These are phyloP conservation scores for Mechanitis messenoides DNA, from an alignment of 2,888 invertebrate genomes.

Conservation along the genomic window DNA sequence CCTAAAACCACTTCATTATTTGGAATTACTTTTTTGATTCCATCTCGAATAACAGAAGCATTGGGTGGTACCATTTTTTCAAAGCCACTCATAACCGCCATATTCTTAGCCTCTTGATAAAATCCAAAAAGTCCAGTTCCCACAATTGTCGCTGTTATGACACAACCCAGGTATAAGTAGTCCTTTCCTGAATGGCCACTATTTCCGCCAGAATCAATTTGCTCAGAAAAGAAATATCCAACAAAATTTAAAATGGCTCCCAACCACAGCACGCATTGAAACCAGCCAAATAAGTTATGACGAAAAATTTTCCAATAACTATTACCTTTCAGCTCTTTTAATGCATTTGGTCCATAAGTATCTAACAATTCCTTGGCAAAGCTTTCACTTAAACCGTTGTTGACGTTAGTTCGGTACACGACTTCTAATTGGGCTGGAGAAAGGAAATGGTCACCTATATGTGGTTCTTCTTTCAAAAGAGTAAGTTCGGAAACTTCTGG, in stretches of 20 bases:
- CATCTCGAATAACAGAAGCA: slow-evolving; percentile 83
- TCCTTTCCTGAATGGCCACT: slow-evolving; percentile 49
- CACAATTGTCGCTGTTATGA: slow-evolving; percentile 56
- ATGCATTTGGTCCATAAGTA: slow-evolving; percentile 77
- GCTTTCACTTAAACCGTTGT: slow-evolving; percentile 70
- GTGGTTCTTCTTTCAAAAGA: slow-evolving; percentile 55
- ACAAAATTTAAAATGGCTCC: slow-evolving; percentile 79
- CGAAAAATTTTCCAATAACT: slow-evolving; percentile 80
- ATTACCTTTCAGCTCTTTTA: slow-evolving; percentile 76
- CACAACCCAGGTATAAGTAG: slow-evolving; percentile 62
- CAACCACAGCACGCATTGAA: slow-evolving; percentile 82
- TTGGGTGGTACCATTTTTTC: slow-evolving; percentile 85
- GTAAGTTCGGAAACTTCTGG: slow-evolving; percentile 42
- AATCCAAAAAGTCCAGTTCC: slow-evolving; percentile 76
- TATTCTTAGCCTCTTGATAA: slow-evolving; percentile 80
- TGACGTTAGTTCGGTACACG: slow-evolving; percentile 63
- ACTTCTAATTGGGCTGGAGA: slow-evolving; percentile 58
- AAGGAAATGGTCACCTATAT: slow-evolving; percentile 66
- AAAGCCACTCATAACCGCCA: slow-evolving; percentile 90
- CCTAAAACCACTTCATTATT: slow-evolving; percentile 85
- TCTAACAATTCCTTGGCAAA: slow-evolving; percentile 72
- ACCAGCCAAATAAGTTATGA: slow-evolving; percentile 83
- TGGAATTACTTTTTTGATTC: slow-evolving; percentile 74
- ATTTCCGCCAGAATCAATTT: slow-evolving; percentile 27
- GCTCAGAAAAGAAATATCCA: slow-evolving; percentile 65